Evolutionary conservation across 2,888 invertebrate species (phyloP).

Genomic region (Frankliniella fusca): DNA sequence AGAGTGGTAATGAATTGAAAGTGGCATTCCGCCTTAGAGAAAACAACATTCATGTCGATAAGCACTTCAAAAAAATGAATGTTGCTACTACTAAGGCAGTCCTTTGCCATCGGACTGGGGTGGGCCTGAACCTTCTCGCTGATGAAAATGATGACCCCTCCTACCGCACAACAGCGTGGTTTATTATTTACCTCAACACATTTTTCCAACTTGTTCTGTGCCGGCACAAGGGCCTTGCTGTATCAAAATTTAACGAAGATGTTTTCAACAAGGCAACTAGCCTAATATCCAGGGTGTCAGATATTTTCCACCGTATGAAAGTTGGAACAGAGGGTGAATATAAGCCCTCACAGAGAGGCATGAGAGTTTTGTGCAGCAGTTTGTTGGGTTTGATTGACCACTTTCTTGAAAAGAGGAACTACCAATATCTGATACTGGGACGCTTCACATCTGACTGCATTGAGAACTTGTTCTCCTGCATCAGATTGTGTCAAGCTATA

Average conservation of each 20-base stretch:
- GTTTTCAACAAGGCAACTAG: not conserved
- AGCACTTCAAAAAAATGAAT: not conserved
- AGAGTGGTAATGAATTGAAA: not conserved
- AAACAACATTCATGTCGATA: not conserved
- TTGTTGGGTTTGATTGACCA: not conserved
- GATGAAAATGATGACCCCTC: not conserved
- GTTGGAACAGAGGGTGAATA: not conserved
- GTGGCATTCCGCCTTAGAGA: not conserved
- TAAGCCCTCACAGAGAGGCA: not conserved
- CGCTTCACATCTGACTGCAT: not conserved
- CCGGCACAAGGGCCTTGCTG: not conserved
- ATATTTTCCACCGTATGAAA: not conserved
- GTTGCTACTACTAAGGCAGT: not conserved
- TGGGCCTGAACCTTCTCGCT: not conserved
- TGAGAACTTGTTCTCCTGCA: not conserved
- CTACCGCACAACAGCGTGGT: not conserved
- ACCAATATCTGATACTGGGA: not conserved
- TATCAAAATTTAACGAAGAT: not conserved
- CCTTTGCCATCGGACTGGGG: not conserved
- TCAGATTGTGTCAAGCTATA: not conserved
- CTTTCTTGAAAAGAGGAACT: not conserved
- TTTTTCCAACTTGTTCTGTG: not conserved
- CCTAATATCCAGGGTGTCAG: not conserved
- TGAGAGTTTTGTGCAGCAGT: not conserved
- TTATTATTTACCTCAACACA: not conserved